A percentile compares a stretch with the other conserved stretches of the same genome.
Conservation (phyloP, 2,888 invertebrate genomes). For the Trachelus stipa region DNA sequence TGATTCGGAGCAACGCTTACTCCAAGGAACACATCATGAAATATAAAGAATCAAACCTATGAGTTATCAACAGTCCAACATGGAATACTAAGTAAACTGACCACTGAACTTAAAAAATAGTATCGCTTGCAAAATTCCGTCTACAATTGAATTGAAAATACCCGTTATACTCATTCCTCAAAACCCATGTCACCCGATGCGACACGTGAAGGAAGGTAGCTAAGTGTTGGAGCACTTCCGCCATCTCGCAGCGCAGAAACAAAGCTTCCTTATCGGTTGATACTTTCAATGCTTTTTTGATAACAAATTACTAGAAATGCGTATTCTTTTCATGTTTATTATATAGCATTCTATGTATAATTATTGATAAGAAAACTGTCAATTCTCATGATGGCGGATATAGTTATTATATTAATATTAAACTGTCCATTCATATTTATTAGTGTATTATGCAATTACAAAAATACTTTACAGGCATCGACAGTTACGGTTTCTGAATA, state of each 20-base stretch:
- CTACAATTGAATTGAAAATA: slow-evolving; percentile 30
- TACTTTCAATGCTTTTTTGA: background rate
- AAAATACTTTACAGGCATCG: background rate
- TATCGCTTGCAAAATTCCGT: slow-evolving; percentile 9
- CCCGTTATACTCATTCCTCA: slow-evolving; percentile 29
- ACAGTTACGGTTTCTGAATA: background rate
- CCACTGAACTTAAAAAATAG: background rate
- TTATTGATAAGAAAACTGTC: no score
- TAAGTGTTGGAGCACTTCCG: background rate
- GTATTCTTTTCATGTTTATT: no score
- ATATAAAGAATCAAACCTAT: background rate
- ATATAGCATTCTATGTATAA: no score
- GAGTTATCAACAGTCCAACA: background rate
- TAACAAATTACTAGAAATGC: background rate
- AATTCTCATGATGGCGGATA: no score
- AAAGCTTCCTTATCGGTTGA: background rate
- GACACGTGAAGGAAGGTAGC: slow-evolving; percentile 8
- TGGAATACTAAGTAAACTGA: slow-evolving; percentile 8
- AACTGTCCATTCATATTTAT: no score
- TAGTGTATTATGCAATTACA: no score
- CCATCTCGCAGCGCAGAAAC: background rate
- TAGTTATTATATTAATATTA: no score
- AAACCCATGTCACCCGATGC: slow-evolving; percentile 29
- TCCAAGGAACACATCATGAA: background rate
- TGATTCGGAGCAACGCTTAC: background rate